Percentiles rank a stretch among this genome's conserved stretches.
These are phyloP conservation scores for Pteronotus mesoamericanus DNA, from an alignment of 2,797 vertebrate species.

Conservation along the genomic window DNA sequence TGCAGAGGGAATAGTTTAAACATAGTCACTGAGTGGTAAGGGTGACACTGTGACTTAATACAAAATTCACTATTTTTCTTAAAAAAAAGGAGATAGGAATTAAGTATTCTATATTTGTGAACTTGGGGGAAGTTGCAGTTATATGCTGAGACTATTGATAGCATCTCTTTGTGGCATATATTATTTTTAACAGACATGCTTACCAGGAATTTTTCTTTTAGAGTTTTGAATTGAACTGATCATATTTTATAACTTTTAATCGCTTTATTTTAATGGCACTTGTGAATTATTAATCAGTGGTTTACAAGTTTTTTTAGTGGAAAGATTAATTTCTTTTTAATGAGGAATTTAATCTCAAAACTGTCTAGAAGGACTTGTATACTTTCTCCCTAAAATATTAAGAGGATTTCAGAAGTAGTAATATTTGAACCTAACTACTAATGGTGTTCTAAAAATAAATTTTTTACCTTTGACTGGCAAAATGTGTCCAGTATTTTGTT, in stretches of 20 bases:
- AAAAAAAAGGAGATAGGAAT: neutral
- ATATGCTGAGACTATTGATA: neutral
- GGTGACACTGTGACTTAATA: neutral
- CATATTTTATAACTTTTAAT: conserved; percentile 66
- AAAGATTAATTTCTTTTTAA: conserved; percentile 45
- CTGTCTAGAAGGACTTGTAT: conserved; percentile 46
- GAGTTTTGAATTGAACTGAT: conserved; percentile 68
- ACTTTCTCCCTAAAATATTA: conserved; percentile 50
- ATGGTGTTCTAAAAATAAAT: neutral
- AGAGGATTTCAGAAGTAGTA: conserved; percentile 57
- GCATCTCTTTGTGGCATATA: conserved; percentile 14
- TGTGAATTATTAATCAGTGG: conserved; percentile 66
- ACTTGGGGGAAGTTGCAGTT: neutral
- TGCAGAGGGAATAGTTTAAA: neutral
- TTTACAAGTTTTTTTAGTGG: conserved; percentile 72
- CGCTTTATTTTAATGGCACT: conserved; percentile 62
- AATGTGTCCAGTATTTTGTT: neutral
- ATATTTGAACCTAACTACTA: conserved; percentile 63
- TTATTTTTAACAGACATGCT: conserved; percentile 74
- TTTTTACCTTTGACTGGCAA: neutral
- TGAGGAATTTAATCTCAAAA: conserved; percentile 58
- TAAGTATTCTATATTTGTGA: neutral
- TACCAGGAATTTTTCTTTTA: conserved; percentile 65
- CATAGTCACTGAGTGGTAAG: neutral
- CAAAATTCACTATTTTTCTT: neutral